Evolutionary conservation across 2,797 vertebrate species (phyloP).

Genomic region (Fundulus diaphanus): DNA sequence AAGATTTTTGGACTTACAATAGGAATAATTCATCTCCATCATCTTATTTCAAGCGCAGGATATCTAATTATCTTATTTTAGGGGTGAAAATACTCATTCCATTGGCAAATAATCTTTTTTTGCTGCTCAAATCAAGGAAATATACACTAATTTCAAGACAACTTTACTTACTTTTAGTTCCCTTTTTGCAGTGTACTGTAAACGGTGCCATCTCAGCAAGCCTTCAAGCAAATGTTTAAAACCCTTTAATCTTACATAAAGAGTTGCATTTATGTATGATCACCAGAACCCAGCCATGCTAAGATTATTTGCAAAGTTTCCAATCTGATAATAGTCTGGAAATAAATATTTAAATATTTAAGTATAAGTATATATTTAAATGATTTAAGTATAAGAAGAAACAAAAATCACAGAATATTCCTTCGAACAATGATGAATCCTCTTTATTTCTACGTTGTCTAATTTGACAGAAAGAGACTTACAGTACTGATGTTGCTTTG

Average conservation of each 20-base stretch:
- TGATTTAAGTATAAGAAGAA: slow-evolving; percentile 20
- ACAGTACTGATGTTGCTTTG: slow-evolving; percentile 10
- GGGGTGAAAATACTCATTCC: too few relatives aligned
- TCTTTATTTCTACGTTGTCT: slow-evolving; percentile 7
- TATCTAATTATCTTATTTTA: too few relatives aligned
- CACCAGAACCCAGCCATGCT: neutral
- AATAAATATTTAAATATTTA: slow-evolving; percentile 26
- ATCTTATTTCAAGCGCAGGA: too few relatives aligned
- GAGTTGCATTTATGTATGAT: slow-evolving; percentile 47
- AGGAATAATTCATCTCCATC: too few relatives aligned
- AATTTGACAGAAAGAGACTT: slow-evolving; percentile 24
- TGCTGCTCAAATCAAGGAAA: too few relatives aligned
- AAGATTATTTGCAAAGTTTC: neutral
- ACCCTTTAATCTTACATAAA: slow-evolving; percentile 31
- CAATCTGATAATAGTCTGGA: neutral
- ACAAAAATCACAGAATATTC: neutral
- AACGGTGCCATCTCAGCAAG: slow-evolving; percentile 13
- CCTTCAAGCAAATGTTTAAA: slow-evolving; percentile 15
- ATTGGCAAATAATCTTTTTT: too few relatives aligned
- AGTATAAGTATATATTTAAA: slow-evolving; percentile 19
- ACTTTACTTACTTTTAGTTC: too few relatives aligned
- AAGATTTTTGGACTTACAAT: too few relatives aligned
- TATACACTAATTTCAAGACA: too few relatives aligned
- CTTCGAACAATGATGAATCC: neutral
- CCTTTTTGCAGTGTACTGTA: too few relatives aligned